Evolutionary conservation across 2,113 vertebrate species (phyloP).

Genomic region (Zosterops borbonicus): DNA sequence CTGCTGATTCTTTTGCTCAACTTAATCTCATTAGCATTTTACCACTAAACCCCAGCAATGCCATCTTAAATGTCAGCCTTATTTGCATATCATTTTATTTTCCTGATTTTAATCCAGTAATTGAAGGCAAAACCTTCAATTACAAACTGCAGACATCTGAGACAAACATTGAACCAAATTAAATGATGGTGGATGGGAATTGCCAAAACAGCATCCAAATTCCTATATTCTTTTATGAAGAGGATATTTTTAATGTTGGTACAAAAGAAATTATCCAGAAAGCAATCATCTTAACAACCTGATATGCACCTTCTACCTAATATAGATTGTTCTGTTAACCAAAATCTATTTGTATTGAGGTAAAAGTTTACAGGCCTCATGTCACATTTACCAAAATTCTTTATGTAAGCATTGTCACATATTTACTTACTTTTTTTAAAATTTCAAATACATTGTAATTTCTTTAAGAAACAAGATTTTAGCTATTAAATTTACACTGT

Average conservation of each 20-base stretch:
- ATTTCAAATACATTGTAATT: neutral
- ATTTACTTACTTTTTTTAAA: neutral
- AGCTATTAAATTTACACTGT: neutral
- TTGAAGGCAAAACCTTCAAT: neutral
- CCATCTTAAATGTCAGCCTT: neutral
- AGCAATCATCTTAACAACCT: neutral
- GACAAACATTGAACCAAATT: neutral
- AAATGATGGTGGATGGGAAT: neutral
- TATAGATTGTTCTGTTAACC: neutral
- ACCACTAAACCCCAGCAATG: neutral
- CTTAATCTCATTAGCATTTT: neutral
- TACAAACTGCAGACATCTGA: neutral
- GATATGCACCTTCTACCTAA: neutral
- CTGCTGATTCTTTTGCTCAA: neutral
- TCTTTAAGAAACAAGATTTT: neutral
- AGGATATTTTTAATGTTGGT: neutral
- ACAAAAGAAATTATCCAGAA: neutral
- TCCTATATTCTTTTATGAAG: neutral
- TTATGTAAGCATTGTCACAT: accelerated
- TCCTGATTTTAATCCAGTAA: neutral
- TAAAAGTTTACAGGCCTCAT: neutral
- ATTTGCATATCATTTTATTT: neutral
- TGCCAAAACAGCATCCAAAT: neutral
- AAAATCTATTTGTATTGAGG: neutral
- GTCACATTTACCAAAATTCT: neutral